These are phyloP conservation scores for Chironomus striatipennis DNA, from an alignment of 1,140 invertebrate genomes.

Conservation along the genomic window DNA sequence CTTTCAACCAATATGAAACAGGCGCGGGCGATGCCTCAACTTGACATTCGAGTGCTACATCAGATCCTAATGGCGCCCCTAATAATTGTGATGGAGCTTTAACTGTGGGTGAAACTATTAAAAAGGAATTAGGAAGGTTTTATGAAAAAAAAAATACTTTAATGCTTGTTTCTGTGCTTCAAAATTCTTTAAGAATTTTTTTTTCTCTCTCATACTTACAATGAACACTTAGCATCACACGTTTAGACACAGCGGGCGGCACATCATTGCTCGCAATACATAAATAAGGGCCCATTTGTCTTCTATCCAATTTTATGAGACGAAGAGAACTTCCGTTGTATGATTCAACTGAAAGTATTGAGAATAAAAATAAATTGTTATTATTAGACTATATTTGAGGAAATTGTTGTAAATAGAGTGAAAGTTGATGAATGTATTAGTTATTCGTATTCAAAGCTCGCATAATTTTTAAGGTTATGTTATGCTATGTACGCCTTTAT, in stretches of 20 bases:
- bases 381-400: no score
- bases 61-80: conserved; percentile 67
- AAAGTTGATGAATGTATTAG: no score
- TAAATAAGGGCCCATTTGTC: conserved; percentile 79
- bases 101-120: conserved; percentile 68
- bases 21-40: conserved; percentile 76
- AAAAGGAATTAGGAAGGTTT: conserved; percentile 27
- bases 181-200: no score
- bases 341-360: conserved; percentile 51
- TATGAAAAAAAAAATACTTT: not conserved
- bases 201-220: no score
- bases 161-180: not conserved
- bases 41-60: conserved; percentile 71
- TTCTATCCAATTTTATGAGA: conserved; percentile 64
- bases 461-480: no score
- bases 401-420: no score
- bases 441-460: no score
- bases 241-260: conserved; percentile 78
- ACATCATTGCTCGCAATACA: conserved; percentile 85
- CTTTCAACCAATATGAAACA: conserved; percentile 76
- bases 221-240: conserved; percentile 76
- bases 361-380: conserved; percentile 24
- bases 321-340: conserved; percentile 64
- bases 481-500: no score
- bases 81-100: conserved; percentile 74